Evolutionary conservation across 2,113 vertebrate genomes (phyloP).

Genomic region (Thunnus thynnus): DNA sequence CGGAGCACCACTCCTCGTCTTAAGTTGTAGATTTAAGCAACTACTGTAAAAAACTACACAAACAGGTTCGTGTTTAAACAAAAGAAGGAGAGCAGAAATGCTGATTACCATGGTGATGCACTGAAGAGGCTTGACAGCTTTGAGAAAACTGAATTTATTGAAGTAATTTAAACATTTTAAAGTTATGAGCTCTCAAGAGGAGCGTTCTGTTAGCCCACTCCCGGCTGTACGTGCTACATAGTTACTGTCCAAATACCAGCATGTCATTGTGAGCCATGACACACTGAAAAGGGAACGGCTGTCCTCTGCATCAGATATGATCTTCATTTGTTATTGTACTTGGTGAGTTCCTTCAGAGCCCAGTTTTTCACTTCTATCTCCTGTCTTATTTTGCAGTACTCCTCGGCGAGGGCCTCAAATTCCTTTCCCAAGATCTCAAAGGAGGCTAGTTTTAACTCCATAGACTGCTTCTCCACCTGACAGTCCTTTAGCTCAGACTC

Average conservation of each 20-base stretch:
- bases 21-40: too few relatives aligned
- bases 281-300: background rate
- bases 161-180: background rate
- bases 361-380: constrained; percentile 83
- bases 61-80: too few relatives aligned
- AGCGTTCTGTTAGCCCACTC: background rate
- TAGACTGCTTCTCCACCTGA: constrained; percentile 75
- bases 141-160: background rate
- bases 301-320: background rate
- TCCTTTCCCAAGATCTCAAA: constrained; percentile 85
- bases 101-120: background rate
- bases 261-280: background rate
- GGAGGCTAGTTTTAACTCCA: constrained; percentile 79
- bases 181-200: background rate
- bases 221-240: background rate
- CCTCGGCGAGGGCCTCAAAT: constrained; percentile 81
- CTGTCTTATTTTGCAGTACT: constrained; percentile 79
- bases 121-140: background rate
- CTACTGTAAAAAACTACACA: too few relatives aligned
- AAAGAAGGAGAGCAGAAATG: background rate
- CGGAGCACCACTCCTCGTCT: too few relatives aligned
- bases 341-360: constrained; percentile 83
- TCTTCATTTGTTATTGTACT: constrained; percentile 54
- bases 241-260: constrained; percentile 10
- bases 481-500: constrained; percentile 68